A percentile compares a stretch with the other conserved stretches of the same genome.
Evolutionary conservation across 2,888 invertebrate species (phyloP).

Genomic region (Gymnosoma rotundatum): DNA sequence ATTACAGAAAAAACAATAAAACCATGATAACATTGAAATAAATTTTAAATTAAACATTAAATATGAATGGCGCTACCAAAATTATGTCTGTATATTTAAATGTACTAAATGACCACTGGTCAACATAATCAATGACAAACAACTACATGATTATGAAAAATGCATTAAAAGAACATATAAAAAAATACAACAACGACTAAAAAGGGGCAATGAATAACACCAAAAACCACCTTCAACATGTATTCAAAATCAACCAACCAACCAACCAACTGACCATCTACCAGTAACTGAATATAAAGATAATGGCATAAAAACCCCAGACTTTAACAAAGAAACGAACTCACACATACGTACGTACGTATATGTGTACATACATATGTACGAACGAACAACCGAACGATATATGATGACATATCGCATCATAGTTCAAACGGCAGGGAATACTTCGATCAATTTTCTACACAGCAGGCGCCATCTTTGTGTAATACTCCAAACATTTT

Average conservation of each 20-base stretch:
- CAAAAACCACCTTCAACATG: conserved; percentile 55
- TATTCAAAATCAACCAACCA: conserved; percentile 20
- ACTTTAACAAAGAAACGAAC: conserved; percentile 29
- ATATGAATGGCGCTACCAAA: conserved; percentile 65
- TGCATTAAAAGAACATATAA: conserved; percentile 30
- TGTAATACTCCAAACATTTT: conserved; percentile 59
- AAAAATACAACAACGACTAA: background rate
- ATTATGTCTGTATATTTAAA: conserved; percentile 35
- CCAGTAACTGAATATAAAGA: conserved; percentile 24
- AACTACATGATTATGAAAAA: conserved; percentile 57
- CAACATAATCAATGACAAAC: conserved; percentile 66
- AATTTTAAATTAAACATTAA: conserved; percentile 58
- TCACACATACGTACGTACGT: background rate
- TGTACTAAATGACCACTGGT: conserved; percentile 60
- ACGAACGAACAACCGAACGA: conserved; percentile 67
- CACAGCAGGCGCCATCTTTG: conserved; percentile 81
- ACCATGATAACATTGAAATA: conserved; percentile 44
- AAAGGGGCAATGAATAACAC: conserved; percentile 29
- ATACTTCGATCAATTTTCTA: conserved; percentile 82
- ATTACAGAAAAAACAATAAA: background rate
- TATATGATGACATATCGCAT: conserved; percentile 83
- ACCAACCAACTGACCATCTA: conserved; percentile 31
- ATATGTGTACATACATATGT: background rate
- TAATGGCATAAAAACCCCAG: conserved; percentile 51
- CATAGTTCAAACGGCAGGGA: conserved; percentile 83